These are phyloP conservation scores for Idaea dimidiata DNA, from an alignment of 2,888 invertebrate species.

Conservation along the genomic window DNA sequence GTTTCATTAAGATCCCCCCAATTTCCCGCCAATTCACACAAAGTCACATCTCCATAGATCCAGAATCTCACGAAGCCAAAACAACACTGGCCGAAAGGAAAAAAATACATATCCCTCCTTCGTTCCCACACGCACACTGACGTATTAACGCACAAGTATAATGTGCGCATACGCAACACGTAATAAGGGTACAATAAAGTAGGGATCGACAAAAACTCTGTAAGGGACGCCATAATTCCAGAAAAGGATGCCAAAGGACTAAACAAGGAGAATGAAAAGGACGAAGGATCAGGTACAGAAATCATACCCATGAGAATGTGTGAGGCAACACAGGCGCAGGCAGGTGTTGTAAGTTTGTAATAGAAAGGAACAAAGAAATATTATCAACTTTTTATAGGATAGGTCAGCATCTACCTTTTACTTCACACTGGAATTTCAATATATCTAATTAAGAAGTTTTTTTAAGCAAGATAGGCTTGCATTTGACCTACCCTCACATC, in stretches of 20 bases:
- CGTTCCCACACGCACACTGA: constrained; percentile 50
- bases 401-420: constrained; percentile 54
- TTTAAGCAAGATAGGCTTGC: constrained; percentile 18
- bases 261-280: constrained; percentile 45
- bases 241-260: constrained; percentile 48
- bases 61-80: constrained; percentile 49
- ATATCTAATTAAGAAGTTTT: constrained; percentile 8
- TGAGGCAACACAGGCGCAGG: constrained; percentile 65
- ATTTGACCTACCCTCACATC: too few relatives aligned
- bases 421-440: constrained; percentile 29
- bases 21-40: constrained; percentile 65
- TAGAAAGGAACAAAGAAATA: constrained; percentile 64
- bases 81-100: constrained; percentile 50
- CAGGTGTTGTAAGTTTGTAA: constrained; percentile 66
- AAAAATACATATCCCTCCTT: constrained; percentile 45
- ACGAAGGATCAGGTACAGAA: constrained; percentile 60
- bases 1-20: constrained; percentile 20
- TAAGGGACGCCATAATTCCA: constrained; percentile 52
- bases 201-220: constrained; percentile 63
- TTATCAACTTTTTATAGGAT: constrained; percentile 56
- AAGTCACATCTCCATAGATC: constrained; percentile 49
- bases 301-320: constrained; percentile 68
- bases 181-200: constrained; percentile 69
- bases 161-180: constrained; percentile 50
- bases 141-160: constrained; percentile 52